phyloP scores from a whole-genome alignment of 1,140 invertebrate genomes.

The Trachymyrmex cornetzi region DNA sequence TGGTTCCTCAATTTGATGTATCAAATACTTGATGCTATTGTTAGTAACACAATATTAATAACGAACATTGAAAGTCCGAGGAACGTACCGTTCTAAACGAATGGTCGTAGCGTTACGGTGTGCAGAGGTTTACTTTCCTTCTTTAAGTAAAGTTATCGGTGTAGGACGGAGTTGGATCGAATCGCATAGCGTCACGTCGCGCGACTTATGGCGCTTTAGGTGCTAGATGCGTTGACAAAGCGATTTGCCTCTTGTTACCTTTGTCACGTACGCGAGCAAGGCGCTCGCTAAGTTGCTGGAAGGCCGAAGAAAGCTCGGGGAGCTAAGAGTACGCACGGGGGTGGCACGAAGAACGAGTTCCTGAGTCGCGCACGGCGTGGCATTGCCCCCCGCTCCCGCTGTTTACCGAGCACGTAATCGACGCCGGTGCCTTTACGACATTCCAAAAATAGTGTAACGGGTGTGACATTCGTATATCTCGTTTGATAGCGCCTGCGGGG shows the following conservation, averaged over 20 bases:
- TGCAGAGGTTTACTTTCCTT: conserved; percentile 48
- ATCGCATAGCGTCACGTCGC: conserved; percentile 67
- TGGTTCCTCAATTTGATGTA: background rate
- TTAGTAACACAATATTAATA: background rate
- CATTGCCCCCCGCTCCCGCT: background rate
- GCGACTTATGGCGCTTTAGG: conserved; percentile 65
- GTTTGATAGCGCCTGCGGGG: conserved; percentile 39
- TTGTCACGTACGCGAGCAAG: conserved; percentile 69
- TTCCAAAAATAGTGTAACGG: conserved; percentile 52
- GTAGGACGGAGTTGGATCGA: conserved; percentile 57
- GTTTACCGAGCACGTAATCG: conserved; percentile 62
- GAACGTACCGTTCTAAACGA: background rate
- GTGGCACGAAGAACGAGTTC: conserved; percentile 53
- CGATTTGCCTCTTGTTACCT: conserved; percentile 77
- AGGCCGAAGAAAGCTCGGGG: conserved; percentile 52
- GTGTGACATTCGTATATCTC: conserved; percentile 61
- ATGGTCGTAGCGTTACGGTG: background rate
- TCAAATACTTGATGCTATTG: background rate
- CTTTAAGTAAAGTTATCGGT: conserved; percentile 74
- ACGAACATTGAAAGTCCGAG: background rate
- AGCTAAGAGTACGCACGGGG: conserved; percentile 35
- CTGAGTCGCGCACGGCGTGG: background rate
- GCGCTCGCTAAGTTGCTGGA: conserved; percentile 65
- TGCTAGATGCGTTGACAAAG: conserved; percentile 74
- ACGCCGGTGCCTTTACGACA: conserved; percentile 49